Base-by-base conservation (phyloP, 1,140 invertebrate species). In the Anoplolepis gracilipes region DNA sequence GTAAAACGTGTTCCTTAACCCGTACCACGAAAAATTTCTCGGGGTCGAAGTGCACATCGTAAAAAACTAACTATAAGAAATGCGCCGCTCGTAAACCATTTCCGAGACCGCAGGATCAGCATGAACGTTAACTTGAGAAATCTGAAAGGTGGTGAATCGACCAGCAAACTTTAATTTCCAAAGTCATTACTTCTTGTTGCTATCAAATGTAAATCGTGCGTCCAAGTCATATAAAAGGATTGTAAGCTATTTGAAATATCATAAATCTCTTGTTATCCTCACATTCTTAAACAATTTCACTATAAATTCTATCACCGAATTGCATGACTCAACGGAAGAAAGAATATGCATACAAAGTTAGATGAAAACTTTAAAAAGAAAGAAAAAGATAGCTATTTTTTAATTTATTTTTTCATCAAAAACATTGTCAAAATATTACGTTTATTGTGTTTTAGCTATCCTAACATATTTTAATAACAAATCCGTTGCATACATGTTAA, bases 11-110 rank as follows among this genome's bases (percentile, higher is more conserved):
- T 28, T 33, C n/a, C 30, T 87, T 69, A 69, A 85, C 46, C 30
- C 19, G 16, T 53, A 78, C 19, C 19, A 75, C 62, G 69, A 87
- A 87, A 73, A 69, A 57, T 82, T 73, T 61, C 65, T 82, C 28
- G 36, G 13, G 39, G 25, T 72, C 53, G 16, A 25, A 82, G 53
- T 72, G 53, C 57, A 59, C 22, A 28, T 82, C 67, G 36, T 82
- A 82, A 82, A 81, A 73, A 82, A 82, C 30, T 59, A 72, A 73
- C 78, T 82, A 82, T 72, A 53, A 49, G 46, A 81, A 72, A 72
- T 25, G 42, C 39, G 13, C 53, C 55, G 55, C 67, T 82, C 67
- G 78, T 73, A 82, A 82, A 82, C 67, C 59, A 55, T 82, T 82
- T 59, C 78, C 36, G 33, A 73, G 53, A 82, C 53, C 78, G 39